phyloP scores from a whole-genome alignment of 92 coral and sea anemone species.

The Desmophyllum pertusum region DNA sequence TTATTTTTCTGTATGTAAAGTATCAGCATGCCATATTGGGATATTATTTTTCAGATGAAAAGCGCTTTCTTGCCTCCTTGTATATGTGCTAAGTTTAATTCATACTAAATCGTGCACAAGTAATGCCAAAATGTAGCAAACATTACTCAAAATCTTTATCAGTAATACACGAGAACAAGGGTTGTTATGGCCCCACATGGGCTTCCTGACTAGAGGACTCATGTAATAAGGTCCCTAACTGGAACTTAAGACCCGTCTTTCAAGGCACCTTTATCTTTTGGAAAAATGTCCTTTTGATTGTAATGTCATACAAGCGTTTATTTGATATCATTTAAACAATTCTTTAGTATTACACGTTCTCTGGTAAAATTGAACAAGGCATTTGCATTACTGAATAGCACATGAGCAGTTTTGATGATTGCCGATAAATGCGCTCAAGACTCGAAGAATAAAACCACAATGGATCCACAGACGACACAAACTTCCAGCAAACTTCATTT shows the following conservation, averaged over 20 bases:
- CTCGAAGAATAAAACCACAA: not conserved
- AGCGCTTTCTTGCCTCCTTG: not conserved
- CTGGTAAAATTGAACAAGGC: not conserved
- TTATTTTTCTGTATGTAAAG: not conserved
- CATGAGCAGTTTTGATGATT: not conserved
- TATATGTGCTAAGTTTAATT: not conserved
- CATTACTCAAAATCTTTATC: not conserved
- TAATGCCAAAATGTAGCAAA: not conserved
- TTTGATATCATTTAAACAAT: not conserved
- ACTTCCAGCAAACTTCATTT: not conserved
- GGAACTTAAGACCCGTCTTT: not conserved
- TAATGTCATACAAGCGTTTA: not conserved
- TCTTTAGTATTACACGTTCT: not conserved
- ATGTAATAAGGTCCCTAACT: not conserved
- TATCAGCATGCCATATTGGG: constrained; percentile 3
- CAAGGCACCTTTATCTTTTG: not conserved
- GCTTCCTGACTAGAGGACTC: not conserved
- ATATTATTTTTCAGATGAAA: not conserved
- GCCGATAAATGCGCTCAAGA: not conserved
- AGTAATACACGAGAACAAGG: not conserved
- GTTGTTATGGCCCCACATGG: not conserved
- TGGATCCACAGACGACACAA: constrained; percentile 14
- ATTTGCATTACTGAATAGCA: not conserved
- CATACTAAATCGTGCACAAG: not conserved
- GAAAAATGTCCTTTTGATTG: not conserved